Conservation (phyloP, 2,113 vertebrate genomes). For the Cryptomyrus ogoouensis region DNA sequence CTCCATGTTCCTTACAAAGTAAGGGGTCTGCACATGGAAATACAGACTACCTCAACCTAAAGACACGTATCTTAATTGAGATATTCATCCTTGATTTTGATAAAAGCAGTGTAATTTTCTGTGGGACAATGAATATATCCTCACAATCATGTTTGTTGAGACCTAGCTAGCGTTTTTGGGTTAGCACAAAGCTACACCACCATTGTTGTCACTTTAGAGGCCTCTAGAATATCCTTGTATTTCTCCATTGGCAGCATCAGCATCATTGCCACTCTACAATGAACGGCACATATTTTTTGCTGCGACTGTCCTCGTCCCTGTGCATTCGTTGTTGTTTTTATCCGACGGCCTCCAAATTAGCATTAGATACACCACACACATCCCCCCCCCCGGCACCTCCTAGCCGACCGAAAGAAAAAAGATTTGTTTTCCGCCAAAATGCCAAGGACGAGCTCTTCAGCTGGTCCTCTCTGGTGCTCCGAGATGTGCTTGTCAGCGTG, state of each 20-base stretch:
- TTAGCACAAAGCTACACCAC: not conserved
- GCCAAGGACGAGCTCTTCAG: constrained; percentile 8
- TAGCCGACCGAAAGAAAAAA: not conserved
- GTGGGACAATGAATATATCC: not conserved
- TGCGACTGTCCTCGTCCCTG: not conserved
- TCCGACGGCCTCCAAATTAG: not conserved
- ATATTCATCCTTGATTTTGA: not conserved
- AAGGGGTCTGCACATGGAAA: not conserved
- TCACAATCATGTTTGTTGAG: not conserved
- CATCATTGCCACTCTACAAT: not conserved
- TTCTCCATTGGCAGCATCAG: not conserved
- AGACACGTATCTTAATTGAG: not conserved
- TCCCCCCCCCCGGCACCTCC: not conserved
- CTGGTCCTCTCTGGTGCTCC: not conserved
- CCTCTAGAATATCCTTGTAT: not conserved
- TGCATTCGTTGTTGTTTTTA: not conserved
- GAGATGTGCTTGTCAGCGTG: not conserved
- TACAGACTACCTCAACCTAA: not conserved
- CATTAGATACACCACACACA: not conserved
- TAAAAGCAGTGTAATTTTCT: not conserved
- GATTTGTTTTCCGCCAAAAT: not conserved
- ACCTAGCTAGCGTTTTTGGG: not conserved
- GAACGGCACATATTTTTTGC: not conserved
- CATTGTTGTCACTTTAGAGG: not conserved
- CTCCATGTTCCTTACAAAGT: not conserved